Percentiles rank a stretch among this genome's conserved stretches.
These are phyloP conservation scores for Ceryle rudis DNA, from an alignment of 2,797 vertebrate genomes.

Conservation along the genomic window DNA sequence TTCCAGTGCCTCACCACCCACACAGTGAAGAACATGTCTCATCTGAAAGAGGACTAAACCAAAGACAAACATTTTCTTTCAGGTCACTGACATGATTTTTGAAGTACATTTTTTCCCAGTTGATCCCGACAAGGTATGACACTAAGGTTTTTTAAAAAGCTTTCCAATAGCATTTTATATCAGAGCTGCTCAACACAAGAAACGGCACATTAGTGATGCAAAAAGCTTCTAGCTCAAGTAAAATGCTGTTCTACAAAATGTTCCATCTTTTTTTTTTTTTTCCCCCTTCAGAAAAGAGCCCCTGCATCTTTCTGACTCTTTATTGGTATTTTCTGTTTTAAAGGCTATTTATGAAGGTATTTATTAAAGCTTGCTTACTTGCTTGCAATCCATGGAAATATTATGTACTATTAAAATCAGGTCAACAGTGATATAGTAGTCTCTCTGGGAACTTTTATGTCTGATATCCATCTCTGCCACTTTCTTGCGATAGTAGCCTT, in stretches of 20 bases:
- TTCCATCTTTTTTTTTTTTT: accelerated
- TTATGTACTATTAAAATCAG: not conserved
- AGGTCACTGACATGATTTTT: not conserved
- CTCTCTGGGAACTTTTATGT: not conserved
- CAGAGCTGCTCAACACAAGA: not conserved
- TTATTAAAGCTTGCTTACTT: not conserved
- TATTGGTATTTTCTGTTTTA: not conserved
- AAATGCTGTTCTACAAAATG: not conserved
- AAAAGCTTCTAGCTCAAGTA: not conserved
- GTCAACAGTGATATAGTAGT: not conserved
- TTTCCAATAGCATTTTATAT: not conserved
- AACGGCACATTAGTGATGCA: not conserved
- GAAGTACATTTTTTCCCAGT: not conserved
- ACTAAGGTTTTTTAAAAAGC: not conserved
- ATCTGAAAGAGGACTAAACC: not conserved
- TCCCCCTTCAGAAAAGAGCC: not conserved
- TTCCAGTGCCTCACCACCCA: not conserved
- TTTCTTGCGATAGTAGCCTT: not conserved
- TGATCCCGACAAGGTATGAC: not conserved
- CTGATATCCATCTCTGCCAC: not conserved
- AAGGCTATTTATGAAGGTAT: not conserved
- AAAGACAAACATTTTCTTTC: not conserved
- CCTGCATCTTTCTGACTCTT: not conserved
- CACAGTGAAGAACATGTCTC: not conserved
- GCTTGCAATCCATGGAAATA: not conserved